Base-by-base conservation (phyloP, 2,888 invertebrate species). In the Caenorhabditis zanzibari region DNA sequence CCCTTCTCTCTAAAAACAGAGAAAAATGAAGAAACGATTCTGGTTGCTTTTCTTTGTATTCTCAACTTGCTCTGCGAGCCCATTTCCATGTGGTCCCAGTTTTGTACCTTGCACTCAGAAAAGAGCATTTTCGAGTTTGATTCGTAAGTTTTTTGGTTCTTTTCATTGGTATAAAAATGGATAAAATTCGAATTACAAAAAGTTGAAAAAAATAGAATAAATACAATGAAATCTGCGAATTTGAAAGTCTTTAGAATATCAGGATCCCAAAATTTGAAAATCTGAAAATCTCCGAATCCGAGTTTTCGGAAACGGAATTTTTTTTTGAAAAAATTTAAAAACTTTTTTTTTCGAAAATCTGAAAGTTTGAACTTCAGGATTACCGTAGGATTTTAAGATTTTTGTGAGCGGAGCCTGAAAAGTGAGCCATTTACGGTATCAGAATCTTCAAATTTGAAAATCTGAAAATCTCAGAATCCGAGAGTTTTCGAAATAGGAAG, bases 71-170 rank as follows among this genome's bases (percentile, higher is more conserved):
- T 82, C 64, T n/a, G 76, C 77, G 59, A 73, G 61, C 68, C 59
- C 89, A 26, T 90, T 90, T 76, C 90, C 90, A 10, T 91, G 91
- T 75, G 91, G 91, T 22, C 84, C 87, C 7, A 90, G 90, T 64
- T 91, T 91, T 58, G 84, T 89, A 26, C 90, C 90, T 9, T 91
- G 91, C 68, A 79, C 81, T 19, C 79, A 77, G 35, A 85, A 83
- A 54, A 54, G 68, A 59, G 82, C 80, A 12, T 79, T 81, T 26
- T 81, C 79, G n/a, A 77, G 66, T 41, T n/a, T 76, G 14, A 64
- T 72, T 2, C 80, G 83, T 83, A 24, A 80, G 83, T 80, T 58
- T 47, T 58, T 61, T 61, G 5, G 7, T 26, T 19, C 41, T 64
- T 16, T 0, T 56, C 26, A 54, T 49, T 16, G 28, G 19, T 47